Conservation (phyloP, 2,797 vertebrate species). For the Leuciscus waleckii region DNA sequence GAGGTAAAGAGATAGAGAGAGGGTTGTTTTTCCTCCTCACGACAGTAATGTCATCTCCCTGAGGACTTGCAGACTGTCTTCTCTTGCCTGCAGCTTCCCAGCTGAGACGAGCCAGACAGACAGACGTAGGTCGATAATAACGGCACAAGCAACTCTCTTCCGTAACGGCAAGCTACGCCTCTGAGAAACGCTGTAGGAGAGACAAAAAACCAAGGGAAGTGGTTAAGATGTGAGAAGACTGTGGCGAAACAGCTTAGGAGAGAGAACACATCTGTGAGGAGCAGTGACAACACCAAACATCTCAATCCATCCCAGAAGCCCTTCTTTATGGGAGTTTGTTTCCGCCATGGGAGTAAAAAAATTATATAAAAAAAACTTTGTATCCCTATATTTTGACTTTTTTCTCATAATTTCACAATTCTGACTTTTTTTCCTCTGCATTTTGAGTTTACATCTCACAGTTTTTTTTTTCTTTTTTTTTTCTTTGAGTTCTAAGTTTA, state of each 20-base stretch:
- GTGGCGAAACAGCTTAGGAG: conserved; percentile 45
- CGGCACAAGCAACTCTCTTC: conserved; percentile 38
- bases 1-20: conserved; percentile 47
- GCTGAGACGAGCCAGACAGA: conserved; percentile 39
- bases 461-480: not conserved
- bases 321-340: not conserved
- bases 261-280: conserved; percentile 11
- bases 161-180: conserved; percentile 5
- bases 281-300: conserved; percentile 22
- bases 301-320: conserved; percentile 34
- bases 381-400: too few relatives aligned
- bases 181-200: conserved; percentile 27
- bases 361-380: not conserved
- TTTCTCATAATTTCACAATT: not conserved
- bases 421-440: not conserved
- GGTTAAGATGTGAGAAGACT: conserved; percentile 47
- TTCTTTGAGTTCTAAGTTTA: not conserved
- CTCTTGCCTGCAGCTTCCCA: conserved; percentile 36
- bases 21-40: conserved; percentile 43
- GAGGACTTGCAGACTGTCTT: conserved; percentile 33
- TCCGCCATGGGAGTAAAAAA: not conserved
- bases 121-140: conserved; percentile 54
- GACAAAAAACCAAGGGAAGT: conserved; percentile 12
- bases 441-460: not conserved
- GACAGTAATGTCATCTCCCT: conserved; percentile 56